Evolutionary conservation across 2,113 vertebrate species (phyloP).

Genomic region (Elephantulus edwardii): DNA sequence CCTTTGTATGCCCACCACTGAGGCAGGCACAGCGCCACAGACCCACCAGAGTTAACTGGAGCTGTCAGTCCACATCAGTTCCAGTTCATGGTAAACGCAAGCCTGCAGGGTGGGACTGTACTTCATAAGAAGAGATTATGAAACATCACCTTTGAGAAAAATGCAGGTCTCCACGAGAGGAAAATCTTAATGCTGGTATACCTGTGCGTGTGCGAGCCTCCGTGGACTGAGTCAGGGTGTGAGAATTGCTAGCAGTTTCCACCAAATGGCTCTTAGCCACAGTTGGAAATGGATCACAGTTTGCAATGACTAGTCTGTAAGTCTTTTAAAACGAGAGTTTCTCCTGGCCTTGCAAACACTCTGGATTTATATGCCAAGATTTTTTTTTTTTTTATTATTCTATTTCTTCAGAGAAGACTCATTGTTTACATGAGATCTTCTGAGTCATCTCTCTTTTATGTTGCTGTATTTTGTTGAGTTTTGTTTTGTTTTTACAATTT

Average conservation of each 20-base stretch:
- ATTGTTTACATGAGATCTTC: background rate
- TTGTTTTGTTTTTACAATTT: background rate
- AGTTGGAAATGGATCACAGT: background rate
- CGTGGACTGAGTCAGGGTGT: background rate
- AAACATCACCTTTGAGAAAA: background rate
- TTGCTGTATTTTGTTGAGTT: too few relatives aligned
- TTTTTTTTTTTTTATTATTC: background rate
- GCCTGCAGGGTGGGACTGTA: background rate
- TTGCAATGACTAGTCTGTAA: background rate
- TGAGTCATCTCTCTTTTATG: background rate
- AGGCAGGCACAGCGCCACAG: background rate
- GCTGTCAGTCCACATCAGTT: background rate
- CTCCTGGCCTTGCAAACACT: background rate
- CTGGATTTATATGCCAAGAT: background rate
- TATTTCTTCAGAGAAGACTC: background rate
- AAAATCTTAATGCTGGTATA: fast-evolving
- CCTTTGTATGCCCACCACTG: background rate
- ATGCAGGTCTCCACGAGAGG: background rate
- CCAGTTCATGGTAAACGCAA: background rate
- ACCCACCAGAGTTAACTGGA: background rate
- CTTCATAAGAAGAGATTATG: background rate
- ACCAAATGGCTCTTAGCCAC: background rate
- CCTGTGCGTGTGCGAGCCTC: background rate
- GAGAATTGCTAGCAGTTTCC: background rate
- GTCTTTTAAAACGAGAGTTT: background rate